Evolutionary conservation across 2,888 invertebrate species (phyloP), one percentile per base, ranked within the genome.

Genomic region (Tachina lurida): DNA sequence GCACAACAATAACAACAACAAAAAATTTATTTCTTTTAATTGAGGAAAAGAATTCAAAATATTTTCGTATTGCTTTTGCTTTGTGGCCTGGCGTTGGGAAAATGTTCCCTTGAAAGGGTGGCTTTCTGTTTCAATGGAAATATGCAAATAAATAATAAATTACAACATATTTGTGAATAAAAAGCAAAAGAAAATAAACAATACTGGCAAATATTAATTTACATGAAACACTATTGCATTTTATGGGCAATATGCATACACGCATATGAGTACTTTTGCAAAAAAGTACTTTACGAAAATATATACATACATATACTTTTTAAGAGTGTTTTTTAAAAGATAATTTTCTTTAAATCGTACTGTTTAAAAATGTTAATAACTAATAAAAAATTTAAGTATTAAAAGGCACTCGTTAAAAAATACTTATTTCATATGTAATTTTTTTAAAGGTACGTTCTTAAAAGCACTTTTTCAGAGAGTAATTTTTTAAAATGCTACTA

Each of bases 21-120:
- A 15, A 10, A 62, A 54, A n/a, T 58, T 41, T 39, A 45, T 63
- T 73, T 56, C 45, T 65, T 79, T 79, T 79, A 79, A 79, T 79
- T 79, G 71, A 79, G 79, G 63, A 79, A 79, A 79, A 73, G 79
- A 73, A 79, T 79, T 71, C 63, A 1, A 71, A 47, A 31, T 49
- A 78, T 71, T 47, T 63, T 63, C 63, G 1, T 5, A 13, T 47
- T 73, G 31, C 17, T 60, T 52, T 31, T 70, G 31, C 45, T 77
- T 60, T 15, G 15, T 43, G 43, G 45, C 8, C 39, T 39, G 39
- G 2, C 47, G 63, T 47, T 60, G 22, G 52, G n/a, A 68, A 15
- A 62, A 56, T 63, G 10, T 12, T 19, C 47, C 47, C 63, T 73
- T 77, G 39, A 56, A 76, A 76, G 41, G 39, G 65, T 49, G 41